Percentiles rank a stretch among this genome's conserved stretches.
Conservation (phyloP, 2,113 vertebrate species). For the Epinephelus cyanopodus region DNA sequence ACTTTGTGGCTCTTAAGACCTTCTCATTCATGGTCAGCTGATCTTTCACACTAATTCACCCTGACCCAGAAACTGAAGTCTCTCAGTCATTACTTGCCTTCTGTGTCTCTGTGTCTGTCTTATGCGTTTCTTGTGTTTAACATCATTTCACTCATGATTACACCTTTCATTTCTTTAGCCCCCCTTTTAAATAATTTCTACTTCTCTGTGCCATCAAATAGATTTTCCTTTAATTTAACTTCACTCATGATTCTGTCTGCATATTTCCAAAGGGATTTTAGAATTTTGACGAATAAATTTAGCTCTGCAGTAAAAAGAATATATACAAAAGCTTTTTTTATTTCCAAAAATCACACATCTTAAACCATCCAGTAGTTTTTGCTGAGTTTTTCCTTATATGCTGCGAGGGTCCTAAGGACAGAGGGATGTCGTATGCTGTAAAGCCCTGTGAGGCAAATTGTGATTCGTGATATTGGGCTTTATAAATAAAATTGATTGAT, state of each 20-base stretch:
- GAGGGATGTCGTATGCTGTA: too few relatives aligned
- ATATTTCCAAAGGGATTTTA: neutral
- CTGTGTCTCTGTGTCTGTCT: neutral
- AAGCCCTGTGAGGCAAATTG: too few relatives aligned
- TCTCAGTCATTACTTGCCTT: neutral
- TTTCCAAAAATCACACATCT: neutral
- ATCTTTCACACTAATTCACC: conserved; percentile 36
- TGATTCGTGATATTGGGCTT: too few relatives aligned
- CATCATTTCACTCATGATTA: neutral
- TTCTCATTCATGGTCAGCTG: conserved; percentile 30
- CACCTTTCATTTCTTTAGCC: neutral
- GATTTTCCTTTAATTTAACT: neutral
- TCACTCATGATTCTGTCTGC: neutral
- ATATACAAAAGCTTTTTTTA: neutral
- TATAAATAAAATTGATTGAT: too few relatives aligned
- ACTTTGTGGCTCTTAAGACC: conserved; percentile 3
- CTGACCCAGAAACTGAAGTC: conserved; percentile 17
- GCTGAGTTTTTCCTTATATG: too few relatives aligned
- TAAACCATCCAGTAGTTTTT: neutral
- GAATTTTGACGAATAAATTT: neutral
- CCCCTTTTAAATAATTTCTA: neutral
- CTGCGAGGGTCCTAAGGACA: too few relatives aligned
- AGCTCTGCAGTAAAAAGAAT: neutral
- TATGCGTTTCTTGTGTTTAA: neutral
- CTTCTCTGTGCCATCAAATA: neutral